Evolutionary conservation across 2,797 vertebrate species (phyloP), one percentile per base, ranked within the genome.

Genomic region (Sphenodon punctatus): DNA sequence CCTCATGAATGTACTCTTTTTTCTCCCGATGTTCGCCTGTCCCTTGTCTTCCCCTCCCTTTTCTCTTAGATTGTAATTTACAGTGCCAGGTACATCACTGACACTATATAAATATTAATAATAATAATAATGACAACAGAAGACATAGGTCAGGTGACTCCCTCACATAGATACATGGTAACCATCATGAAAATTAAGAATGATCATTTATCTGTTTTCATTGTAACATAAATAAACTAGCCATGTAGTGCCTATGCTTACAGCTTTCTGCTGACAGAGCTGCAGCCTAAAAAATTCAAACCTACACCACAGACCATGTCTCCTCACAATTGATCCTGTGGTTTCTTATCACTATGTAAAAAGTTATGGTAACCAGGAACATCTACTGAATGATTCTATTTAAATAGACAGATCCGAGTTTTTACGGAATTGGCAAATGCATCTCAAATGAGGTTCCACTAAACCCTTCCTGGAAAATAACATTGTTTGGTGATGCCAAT

Each of bases 301-400:
- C 13, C 27, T 10, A 70, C 49, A 78, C 49, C 25, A 55, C 19
- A 67, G 7, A 58, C 48, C 6, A 4, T 0, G 0, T 73, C 32
- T 51, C 17, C 22, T 30, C 23, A 51, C 39, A n/a, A n/a, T 34
- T 74, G 56, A 69, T 39, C 39, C 42, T 46, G 22, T 32, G 58
- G 59, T 82, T 82, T 78, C 79, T 76, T 59, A 46, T 84, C 83
- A 53, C 58, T 63, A 27, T 32, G 15, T 32, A 80, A 71, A 85
- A 79, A 67, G 66, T 68, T 84, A 79, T 41, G 82, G 38, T 66
- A 88, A 81, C 55, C 49, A 79, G 27, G 58, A 90, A 27, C 72
- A 79, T 61, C 80, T 89, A 71, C 34, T 58, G 68, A 69, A 68
- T 60, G 36, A 75, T 7, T 2, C 60, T 43, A 71, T 5, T 70